A percentile compares a stretch with the other conserved stretches of the same genome.
These are phyloP conservation scores for Lonchura striata DNA, from an alignment of 2,113 vertebrate species.

Conservation along the genomic window DNA sequence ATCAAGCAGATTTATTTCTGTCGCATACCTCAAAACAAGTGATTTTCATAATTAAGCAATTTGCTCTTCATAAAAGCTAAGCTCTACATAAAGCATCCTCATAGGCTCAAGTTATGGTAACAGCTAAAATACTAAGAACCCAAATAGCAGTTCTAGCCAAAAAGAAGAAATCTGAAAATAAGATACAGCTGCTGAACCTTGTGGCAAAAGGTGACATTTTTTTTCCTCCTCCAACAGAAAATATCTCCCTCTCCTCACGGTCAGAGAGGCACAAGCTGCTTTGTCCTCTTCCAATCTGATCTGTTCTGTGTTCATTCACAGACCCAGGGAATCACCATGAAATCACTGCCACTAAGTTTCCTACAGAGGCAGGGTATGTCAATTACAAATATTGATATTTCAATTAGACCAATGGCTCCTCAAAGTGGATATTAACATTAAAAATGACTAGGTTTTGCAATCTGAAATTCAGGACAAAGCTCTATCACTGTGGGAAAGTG, in stretches of 20 bases:
- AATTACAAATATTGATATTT: not conserved
- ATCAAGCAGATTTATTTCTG: not conserved
- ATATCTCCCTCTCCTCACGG: not conserved
- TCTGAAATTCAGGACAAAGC: not conserved
- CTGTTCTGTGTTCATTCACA: not conserved
- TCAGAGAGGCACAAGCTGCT: fast-evolving
- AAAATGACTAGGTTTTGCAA: not conserved
- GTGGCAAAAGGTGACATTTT: not conserved
- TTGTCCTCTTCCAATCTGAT: not conserved
- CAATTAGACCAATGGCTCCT: not conserved
- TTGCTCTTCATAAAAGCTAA: not conserved
- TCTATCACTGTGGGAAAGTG: not conserved
- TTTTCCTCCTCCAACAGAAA: not conserved
- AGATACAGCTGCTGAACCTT: not conserved
- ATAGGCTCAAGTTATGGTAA: not conserved
- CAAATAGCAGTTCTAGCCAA: not conserved
- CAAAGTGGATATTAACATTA: not conserved
- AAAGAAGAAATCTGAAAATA: not conserved
- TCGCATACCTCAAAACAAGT: not conserved
- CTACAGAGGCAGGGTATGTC: fast-evolving
- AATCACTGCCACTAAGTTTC: not conserved
- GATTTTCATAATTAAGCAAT: not conserved
- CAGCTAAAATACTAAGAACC: not conserved
- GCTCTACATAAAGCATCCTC: not conserved
- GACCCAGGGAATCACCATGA: not conserved